Evolutionary conservation across 2,888 invertebrate genomes (phyloP).

Genomic region (Dorcus hopei): DNA sequence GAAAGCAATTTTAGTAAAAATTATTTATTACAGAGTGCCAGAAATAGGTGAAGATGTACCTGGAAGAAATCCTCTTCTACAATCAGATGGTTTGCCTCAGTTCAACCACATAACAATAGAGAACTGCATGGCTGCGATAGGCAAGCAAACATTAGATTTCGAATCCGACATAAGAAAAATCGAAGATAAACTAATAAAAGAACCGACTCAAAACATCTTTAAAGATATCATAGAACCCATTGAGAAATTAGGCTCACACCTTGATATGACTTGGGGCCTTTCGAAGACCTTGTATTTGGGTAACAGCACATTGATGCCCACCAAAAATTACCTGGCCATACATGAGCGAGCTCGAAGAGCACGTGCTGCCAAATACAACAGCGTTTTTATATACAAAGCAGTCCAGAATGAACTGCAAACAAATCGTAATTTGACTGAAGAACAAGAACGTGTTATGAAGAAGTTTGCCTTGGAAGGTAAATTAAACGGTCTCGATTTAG

Average conservation of each 20-base stretch:
- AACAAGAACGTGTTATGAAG: constrained; percentile 68
- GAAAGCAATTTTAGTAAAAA: neutral
- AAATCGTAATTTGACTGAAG: constrained; percentile 47
- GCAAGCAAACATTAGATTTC: constrained; percentile 76
- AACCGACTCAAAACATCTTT: constrained; percentile 60
- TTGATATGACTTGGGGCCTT: constrained; percentile 84
- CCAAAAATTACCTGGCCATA: constrained; percentile 72
- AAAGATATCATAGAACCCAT: constrained; percentile 69
- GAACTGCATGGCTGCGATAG: constrained; percentile 80
- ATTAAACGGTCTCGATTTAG: constrained; percentile 75
- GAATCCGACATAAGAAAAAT: constrained; percentile 72
- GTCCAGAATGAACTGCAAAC: constrained; percentile 55
- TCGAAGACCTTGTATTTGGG: constrained; percentile 81
- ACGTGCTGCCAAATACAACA: constrained; percentile 70
- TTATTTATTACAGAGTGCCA: constrained; percentile 60
- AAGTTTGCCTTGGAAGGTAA: constrained; percentile 80
- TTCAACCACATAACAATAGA: constrained; percentile 79
- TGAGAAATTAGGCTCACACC: constrained; percentile 67
- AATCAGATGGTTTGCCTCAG: constrained; percentile 72
- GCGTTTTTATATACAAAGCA: constrained; percentile 64
- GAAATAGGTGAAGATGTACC: constrained; percentile 81
- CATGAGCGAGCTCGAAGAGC: constrained; percentile 77
- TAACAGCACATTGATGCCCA: constrained; percentile 75
- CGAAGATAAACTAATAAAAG: constrained; percentile 56
- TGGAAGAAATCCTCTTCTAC: constrained; percentile 71